Conservation (phyloP, 2,888 invertebrate species). For the Drosophila kanekoi region DNA sequence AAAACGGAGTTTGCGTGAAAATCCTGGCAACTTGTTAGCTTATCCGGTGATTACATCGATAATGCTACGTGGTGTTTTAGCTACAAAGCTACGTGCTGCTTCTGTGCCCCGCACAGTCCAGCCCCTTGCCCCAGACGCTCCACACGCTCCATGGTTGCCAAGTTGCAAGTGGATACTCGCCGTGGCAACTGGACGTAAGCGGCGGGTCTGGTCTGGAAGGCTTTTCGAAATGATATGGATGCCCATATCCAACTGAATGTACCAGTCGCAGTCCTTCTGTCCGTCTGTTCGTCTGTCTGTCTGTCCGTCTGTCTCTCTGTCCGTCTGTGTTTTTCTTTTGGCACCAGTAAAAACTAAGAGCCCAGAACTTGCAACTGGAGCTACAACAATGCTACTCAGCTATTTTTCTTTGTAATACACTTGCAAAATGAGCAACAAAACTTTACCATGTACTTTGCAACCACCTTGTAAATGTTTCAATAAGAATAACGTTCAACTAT, state of each 20-base stretch:
- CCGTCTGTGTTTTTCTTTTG: conserved; percentile 35
- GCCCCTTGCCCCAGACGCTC: too few species aligned
- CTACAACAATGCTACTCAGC: conserved; percentile 35
- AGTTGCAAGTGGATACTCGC: conserved; percentile 14
- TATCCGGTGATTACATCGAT: conserved; percentile 85
- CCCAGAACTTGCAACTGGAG: conserved; percentile 19
- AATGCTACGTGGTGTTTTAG: conserved; percentile 83
- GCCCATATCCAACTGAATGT: conserved; percentile 52
- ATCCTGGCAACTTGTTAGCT: conserved; percentile 85
- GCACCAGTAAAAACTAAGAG: conserved; percentile 35
- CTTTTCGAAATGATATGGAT: conserved; percentile 60
- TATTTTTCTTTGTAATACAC: conserved; percentile 54
- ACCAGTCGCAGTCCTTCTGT: conserved; percentile 11
- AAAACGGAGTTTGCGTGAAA: conserved; percentile 75
- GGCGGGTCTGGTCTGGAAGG: conserved; percentile 6
- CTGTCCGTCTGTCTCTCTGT: neutral
- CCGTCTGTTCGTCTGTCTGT: neutral
- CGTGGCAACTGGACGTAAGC: conserved; percentile 30
- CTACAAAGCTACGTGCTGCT: conserved; percentile 76
- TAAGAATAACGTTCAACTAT: too few species aligned
- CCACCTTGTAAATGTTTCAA: conserved; percentile 8
- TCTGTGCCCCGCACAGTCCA: conserved; percentile 29
- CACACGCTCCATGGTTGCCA: too few species aligned
- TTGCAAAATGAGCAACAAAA: neutral
- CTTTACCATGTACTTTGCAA: neutral